Percentiles rank a stretch among this genome's conserved stretches.
Conservation (phyloP, 2,113 vertebrate species). For the Corythaixoides concolor region DNA sequence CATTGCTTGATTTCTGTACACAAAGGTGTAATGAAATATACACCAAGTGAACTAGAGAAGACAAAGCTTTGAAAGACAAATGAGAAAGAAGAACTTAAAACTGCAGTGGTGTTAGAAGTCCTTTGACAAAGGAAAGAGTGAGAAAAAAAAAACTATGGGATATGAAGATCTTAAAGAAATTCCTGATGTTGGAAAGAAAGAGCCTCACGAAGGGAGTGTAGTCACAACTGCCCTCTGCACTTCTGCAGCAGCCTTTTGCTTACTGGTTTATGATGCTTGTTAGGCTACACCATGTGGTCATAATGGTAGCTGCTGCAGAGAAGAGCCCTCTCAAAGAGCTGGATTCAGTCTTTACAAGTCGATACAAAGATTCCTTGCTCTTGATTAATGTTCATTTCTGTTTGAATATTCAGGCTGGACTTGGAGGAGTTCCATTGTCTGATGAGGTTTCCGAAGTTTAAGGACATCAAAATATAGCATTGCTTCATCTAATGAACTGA, state of each 20-base stretch:
- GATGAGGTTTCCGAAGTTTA: not conserved
- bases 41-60: not conserved
- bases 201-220: not conserved
- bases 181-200: not conserved
- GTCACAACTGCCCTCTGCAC: not conserved
- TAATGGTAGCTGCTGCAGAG: not conserved
- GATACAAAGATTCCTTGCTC: not conserved
- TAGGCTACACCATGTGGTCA: not conserved
- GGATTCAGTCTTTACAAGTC: not conserved
- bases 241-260: not conserved
- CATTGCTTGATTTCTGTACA: not conserved
- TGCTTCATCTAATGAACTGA: not conserved
- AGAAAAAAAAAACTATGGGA: not conserved
- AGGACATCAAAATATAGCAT: not conserved
- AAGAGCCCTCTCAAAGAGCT: not conserved
- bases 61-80: not conserved
- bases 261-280: not conserved
- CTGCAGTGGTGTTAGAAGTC: not conserved
- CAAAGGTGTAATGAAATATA: not conserved
- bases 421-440: not conserved
- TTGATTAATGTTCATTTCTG: not conserved
- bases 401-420: not conserved
- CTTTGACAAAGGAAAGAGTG: not conserved
- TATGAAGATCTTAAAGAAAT: not conserved
- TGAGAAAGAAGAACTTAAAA: not conserved